Evolutionary conservation across 2,888 invertebrate genomes (phyloP).

Genomic region (Latrodectus elegans): DNA sequence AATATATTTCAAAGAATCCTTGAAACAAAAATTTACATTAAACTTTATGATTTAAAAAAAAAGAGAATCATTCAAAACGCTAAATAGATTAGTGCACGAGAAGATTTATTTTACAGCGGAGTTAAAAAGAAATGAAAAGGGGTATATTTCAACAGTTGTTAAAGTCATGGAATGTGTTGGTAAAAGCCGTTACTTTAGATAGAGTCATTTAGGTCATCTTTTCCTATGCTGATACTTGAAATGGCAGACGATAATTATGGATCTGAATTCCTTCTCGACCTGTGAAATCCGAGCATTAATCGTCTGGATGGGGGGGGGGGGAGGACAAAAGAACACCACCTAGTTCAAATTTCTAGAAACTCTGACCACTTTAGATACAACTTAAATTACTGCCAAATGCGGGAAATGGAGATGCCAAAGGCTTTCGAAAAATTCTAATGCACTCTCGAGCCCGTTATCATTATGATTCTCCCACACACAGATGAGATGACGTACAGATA

Average conservation of each 20-base stretch:
- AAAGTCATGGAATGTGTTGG: too few species aligned
- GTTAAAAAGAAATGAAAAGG: too few species aligned
- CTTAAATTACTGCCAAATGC: not conserved
- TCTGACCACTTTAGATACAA: not conserved
- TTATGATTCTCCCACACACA: not conserved
- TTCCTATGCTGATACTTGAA: not conserved
- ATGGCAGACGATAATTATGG: not conserved
- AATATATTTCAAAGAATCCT: too few species aligned
- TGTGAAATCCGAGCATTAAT: not conserved
- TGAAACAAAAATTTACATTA: too few species aligned
- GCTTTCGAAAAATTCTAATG: not conserved
- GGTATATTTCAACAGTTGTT: too few species aligned
- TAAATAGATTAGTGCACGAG: too few species aligned
- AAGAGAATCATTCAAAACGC: too few species aligned
- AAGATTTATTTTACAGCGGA: too few species aligned
- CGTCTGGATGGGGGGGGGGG: not conserved
- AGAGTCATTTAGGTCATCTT: not conserved
- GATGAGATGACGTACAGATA: slow-evolving; percentile 18
- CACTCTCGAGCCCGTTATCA: not conserved
- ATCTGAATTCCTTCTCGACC: not conserved
- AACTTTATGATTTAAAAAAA: too few species aligned
- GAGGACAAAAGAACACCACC: not conserved
- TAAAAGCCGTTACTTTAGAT: too few species aligned
- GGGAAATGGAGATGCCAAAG: not conserved
- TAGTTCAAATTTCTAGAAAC: not conserved